Conservation (phyloP, 2,888 invertebrate genomes). For the Metacarcinus magister region DNA sequence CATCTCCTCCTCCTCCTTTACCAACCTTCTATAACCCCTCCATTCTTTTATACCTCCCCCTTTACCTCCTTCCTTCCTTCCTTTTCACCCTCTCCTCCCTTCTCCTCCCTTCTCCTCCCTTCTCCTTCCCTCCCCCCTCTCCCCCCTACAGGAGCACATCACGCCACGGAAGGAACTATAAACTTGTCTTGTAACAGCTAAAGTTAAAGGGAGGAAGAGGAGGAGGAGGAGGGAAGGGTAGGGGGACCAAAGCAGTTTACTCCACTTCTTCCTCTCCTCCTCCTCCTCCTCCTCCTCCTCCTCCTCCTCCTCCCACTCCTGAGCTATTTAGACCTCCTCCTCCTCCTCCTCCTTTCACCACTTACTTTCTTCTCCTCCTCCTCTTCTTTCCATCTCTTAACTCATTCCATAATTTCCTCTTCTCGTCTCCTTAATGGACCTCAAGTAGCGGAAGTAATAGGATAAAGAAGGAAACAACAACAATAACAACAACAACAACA, state of each 20-base stretch:
- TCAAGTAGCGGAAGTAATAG: constrained; percentile 10
- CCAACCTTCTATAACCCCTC: too few species aligned
- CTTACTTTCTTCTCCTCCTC: not conserved
- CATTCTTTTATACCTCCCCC: not conserved
- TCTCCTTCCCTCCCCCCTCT: not conserved
- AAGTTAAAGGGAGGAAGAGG: too few species aligned
- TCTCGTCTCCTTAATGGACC: not conserved
- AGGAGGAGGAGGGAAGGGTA: too few species aligned
- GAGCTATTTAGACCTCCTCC: not conserved
- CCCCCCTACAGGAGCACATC: not conserved
- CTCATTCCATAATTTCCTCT: not conserved
- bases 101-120: not conserved
- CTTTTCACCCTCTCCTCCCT: not conserved
- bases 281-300: too few species aligned
- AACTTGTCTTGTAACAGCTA: too few species aligned
- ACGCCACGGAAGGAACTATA: too few species aligned
- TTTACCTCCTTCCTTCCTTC: not conserved
- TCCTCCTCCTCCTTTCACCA: not conserved
- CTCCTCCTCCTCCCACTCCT: too few species aligned
- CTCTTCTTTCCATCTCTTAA: not conserved
- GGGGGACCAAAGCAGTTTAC: too few species aligned
- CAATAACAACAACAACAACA: too few species aligned
- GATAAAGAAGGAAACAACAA: too few species aligned
- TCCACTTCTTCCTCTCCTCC: too few species aligned
- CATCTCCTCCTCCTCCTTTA: not conserved